Percentiles rank a stretch among this genome's conserved stretches.
These are phyloP conservation scores for Piaya cayana DNA, from an alignment of 2,113 vertebrate species.

Conservation along the genomic window DNA sequence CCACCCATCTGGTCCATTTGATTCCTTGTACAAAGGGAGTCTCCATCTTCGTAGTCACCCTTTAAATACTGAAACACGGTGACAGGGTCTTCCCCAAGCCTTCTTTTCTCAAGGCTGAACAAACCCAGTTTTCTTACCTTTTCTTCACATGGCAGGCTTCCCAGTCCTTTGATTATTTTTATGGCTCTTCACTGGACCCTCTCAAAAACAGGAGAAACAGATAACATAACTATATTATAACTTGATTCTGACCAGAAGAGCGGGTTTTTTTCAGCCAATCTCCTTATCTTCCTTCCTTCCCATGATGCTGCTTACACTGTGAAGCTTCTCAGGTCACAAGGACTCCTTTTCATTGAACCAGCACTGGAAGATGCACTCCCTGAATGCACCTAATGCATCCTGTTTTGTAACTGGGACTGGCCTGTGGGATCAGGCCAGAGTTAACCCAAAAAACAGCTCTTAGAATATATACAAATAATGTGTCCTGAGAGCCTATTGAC, in stretches of 20 bases:
- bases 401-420: neutral
- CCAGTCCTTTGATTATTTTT: too few relatives aligned
- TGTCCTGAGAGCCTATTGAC: neutral
- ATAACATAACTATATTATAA: neutral
- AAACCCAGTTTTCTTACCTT: too few relatives aligned
- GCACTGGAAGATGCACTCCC: neutral
- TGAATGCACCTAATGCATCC: neutral
- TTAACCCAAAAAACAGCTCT: neutral
- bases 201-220: neutral
- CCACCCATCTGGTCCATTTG: too few relatives aligned
- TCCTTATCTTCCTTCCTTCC: neutral
- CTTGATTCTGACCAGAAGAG: neutral
- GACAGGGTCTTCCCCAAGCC: too few relatives aligned
- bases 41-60: too few relatives aligned
- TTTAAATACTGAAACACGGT: too few relatives aligned
- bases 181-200: too few relatives aligned
- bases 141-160: too few relatives aligned
- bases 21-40: too few relatives aligned
- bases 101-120: too few relatives aligned
- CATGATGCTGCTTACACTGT: neutral
- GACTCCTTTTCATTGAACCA: neutral
- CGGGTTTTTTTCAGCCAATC: neutral
- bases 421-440: rapidly evolving
- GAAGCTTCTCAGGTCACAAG: neutral
- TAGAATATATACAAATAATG: neutral